phyloP scores from a whole-genome alignment of 2,113 vertebrate species.

The Eclectus roratus region DNA sequence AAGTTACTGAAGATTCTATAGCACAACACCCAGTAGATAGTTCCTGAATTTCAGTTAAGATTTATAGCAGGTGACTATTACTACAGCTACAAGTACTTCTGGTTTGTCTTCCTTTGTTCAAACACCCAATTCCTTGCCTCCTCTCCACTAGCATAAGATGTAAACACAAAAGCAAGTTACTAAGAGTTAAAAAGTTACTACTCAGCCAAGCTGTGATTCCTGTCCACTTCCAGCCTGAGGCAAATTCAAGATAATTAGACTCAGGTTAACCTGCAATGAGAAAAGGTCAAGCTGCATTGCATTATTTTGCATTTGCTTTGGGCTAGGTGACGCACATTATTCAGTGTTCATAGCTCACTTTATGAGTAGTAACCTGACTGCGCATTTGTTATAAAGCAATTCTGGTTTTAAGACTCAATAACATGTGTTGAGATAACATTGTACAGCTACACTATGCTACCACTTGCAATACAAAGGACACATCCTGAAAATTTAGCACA shows the following conservation, averaged over 20 bases:
- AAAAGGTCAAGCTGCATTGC: conserved; percentile 47
- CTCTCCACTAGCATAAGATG: background rate
- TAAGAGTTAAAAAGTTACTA: conserved; percentile 19
- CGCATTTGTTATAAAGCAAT: background rate
- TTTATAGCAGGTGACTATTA: background rate
- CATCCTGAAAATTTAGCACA: background rate
- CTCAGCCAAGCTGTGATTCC: conserved; percentile 14
- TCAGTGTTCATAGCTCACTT: conserved; percentile 14
- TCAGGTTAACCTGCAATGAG: conserved; percentile 50
- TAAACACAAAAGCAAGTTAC: conserved; percentile 10
- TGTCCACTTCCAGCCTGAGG: conserved; percentile 30
- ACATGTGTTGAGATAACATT: background rate
- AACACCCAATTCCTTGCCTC: background rate
- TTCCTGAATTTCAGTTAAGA: background rate
- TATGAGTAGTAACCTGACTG: background rate
- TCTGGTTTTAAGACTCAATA: background rate
- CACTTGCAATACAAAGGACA: background rate
- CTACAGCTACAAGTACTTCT: background rate
- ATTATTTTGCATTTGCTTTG: conserved; percentile 59
- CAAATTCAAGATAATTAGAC: conserved; percentile 51
- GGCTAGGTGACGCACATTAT: conserved; percentile 16
- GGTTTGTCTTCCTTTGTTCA: background rate
- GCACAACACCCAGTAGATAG: background rate
- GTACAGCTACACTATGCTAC: background rate
- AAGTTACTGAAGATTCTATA: background rate